Evolutionary conservation across 2,113 vertebrate genomes (phyloP).

Genomic region (Nettapus auritus): DNA sequence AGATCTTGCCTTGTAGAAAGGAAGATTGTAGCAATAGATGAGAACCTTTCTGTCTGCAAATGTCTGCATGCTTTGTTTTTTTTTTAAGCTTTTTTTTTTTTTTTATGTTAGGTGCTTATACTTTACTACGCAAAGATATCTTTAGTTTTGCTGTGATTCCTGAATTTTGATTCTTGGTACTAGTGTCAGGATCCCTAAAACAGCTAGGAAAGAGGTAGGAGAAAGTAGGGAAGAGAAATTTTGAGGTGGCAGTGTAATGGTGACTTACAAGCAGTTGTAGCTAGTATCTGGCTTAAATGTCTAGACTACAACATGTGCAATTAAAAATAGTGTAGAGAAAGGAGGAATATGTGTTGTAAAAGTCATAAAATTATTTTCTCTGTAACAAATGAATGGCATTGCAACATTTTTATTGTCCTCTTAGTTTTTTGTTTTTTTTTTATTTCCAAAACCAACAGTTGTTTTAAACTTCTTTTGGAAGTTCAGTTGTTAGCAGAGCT

Average conservation of each 20-base stretch:
- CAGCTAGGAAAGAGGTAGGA: neutral
- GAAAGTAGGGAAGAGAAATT: constrained; percentile 11
- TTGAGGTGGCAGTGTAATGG: neutral
- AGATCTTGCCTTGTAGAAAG: neutral
- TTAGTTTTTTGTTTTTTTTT: neutral
- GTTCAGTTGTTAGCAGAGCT: neutral
- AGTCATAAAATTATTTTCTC: neutral
- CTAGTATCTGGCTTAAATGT: neutral
- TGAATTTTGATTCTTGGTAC: neutral
- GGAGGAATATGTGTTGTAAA: neutral
- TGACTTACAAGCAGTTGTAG: neutral
- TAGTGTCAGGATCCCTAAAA: neutral
- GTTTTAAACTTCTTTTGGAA: neutral
- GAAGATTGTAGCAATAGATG: neutral
- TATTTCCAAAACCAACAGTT: neutral
- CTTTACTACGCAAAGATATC: neutral
- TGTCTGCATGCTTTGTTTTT: neutral
- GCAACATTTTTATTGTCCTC: neutral
- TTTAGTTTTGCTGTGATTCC: neutral
- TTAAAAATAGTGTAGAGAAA: neutral
- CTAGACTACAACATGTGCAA: neutral
- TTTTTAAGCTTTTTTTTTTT: too few species aligned
- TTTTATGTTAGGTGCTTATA: neutral
- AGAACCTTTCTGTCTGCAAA: neutral
- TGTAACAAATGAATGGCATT: neutral